Evolutionary conservation across 2,888 invertebrate species (phyloP), one percentile per base, ranked within the genome.

Genomic region (Idaea dimidiata): DNA sequence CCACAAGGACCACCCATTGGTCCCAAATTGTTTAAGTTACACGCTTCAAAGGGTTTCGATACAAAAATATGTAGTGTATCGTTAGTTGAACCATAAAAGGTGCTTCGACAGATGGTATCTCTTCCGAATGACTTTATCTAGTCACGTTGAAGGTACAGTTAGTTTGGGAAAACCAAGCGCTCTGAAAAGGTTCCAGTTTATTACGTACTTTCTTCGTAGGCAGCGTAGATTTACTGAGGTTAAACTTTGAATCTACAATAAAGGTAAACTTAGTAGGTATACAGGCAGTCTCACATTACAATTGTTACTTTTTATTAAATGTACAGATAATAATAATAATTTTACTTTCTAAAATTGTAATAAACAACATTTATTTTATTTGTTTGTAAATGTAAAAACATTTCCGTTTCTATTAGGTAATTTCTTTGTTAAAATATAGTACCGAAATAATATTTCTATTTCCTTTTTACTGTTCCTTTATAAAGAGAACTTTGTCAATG

Each of bases 141-240:
- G 81, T 81, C 81, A 83, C 82, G 82, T 77, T 77, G 79, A 76
- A 76, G 70, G 73, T 75, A 83, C 81, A 81, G 83, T 83, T 83
- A 82, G 68, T 76, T 79, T 73, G 72, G 76, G 79, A 77, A 81
- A 80, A 78, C 79, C 73, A 73, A 75, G 72, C 74, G 67, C 62
- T 67, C 68, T 72, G 71, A 75, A 74, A 78, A 69, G 74, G 75
- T 74, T 75, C 70, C 74, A 75, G 77, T 81, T 77, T 69, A 68
- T 74, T 72, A 70, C 73, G 77, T 74, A 70, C 65, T 72, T 73
- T 65, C 69, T 71, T 8, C 14, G 43, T 10, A 71, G 72, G 69
- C 68, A 67, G 62, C 68, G 59, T 17, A 64, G 63, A 68, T 71
- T 68, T 67, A 60, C 61, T 54, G 54, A 66, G 58, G 17, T 58